Base-by-base conservation (phyloP, 2,797 vertebrate species). In the Odontamblyopus rebecca region DNA sequence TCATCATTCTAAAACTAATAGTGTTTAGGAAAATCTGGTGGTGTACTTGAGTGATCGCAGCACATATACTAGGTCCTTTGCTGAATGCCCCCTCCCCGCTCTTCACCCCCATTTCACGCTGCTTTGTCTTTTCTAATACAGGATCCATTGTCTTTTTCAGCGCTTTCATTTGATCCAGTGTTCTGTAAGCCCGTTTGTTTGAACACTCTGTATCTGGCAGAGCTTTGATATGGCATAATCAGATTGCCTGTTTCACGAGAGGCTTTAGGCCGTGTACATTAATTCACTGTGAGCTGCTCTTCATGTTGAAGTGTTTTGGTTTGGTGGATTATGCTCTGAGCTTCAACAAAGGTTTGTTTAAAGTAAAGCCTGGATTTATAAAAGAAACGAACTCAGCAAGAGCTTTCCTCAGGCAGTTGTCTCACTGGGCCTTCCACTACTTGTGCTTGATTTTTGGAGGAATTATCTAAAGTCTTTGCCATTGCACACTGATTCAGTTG, bases 301-400 rank as follows among this genome's bases (percentile, higher is more conserved):
- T 67, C 50, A 53, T 67, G 65, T 54, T 30, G 48, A 67, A 67
- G 50, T 32, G 50, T 67, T 67, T 53, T 67, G 44, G 26, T 66
- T 66, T 66, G 50, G 29, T 53, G 65, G 48, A 67, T 67, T 67
- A 30, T 54, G 32, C 50, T 19, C 48, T 67, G 44, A 66, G 44
- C 64, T 51, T 66, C 26, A 51, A 66, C 64, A 66, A 66, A 51
- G 44, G 44, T 51, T 66, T 66, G 64, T 66, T 51, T 66, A 51
- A 50, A 66, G 64, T 66, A 51, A 50, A 66, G 64, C 23, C 13
- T 16, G 23, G 26, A 66, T 66, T 66, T 27, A 51, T 66, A 51
- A 66, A 65, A 66, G 38, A 60, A 60, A 69, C 56, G 19, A 30
- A 30, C 68, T 70, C 62, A 65, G 53, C 38, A 56, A 53, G 26